Percentiles rank a stretch among this genome's conserved stretches.
Conservation (phyloP, 2,113 vertebrate species). For the Myrmophylax atrothorax region DNA sequence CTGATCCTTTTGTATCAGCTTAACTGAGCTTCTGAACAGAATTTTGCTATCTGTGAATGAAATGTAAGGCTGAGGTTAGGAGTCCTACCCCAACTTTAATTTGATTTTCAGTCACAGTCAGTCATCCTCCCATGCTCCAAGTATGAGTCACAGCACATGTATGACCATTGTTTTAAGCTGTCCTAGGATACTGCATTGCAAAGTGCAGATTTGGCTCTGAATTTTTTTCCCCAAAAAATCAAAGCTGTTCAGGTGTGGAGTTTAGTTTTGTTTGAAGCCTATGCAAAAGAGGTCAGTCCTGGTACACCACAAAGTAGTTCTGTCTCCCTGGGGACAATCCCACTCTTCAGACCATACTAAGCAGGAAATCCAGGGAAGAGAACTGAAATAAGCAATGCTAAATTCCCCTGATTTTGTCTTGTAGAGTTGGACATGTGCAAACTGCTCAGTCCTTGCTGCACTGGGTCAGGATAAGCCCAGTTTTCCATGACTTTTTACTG, state of each 20-base stretch:
- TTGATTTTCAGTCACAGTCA: background rate
- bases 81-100: background rate
- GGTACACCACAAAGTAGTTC: background rate
- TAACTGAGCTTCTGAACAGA: background rate
- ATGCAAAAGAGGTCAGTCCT: background rate
- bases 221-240: background rate
- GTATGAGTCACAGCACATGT: background rate
- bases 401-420: background rate
- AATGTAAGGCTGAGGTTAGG: background rate
- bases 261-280: background rate
- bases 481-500: background rate
- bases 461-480: background rate
- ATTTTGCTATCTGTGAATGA: background rate
- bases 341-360: background rate
- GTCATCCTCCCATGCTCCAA: background rate
- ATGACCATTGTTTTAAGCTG: background rate
- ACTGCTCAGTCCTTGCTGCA: background rate
- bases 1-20: background rate
- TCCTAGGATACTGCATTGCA: background rate
- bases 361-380: background rate
- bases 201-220: background rate
- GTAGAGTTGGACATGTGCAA: background rate
- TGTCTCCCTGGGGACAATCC: background rate
- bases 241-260: background rate
- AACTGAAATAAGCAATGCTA: background rate